Evolutionary conservation across 2,113 vertebrate genomes (phyloP), one percentile per base, ranked within the genome.

Genomic region (Galbula dea): DNA sequence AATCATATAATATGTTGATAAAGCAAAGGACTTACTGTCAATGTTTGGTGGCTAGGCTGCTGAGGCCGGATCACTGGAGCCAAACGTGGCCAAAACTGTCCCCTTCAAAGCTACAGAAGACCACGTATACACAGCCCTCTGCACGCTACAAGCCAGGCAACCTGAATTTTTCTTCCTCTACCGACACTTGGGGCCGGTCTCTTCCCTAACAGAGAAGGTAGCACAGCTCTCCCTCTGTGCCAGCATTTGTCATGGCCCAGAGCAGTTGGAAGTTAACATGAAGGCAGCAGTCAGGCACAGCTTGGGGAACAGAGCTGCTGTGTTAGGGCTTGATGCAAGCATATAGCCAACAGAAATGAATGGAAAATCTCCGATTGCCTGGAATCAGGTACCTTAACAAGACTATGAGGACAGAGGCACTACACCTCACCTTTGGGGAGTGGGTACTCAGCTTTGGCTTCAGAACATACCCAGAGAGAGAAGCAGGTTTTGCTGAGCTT

Each of bases 11-110:
- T n/a, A 43, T 12, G 15, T 46, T 91, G 82, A 85, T 88, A 89
- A 93, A 87, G 59, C 75, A 55, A 80, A 48, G 41, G 74, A 94
- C 78, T 94, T 84, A 75, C 89, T 36, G 52, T 51, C 65, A 49
- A 4, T 27, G 32, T n/a, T 54, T 49, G 26, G 49, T 41, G n/a
- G 18, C 61, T 0, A 2, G 26, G 54, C 39, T 84, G 36, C 57
- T 45, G 68, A 75, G 65, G 36, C 68, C 43, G 66, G 51, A 86
- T 21, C 32, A 20, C 0, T 61, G 48, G 17, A 82, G 66, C 22
- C 23, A 59, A 83, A 71, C 1, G 0, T 26, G 14, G 51, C 55
- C 34, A 32, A 52, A 88, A 41, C 68, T 19, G 30, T 51, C 58
- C 66, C 79, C 41, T 79, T 52, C 58, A 69, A 36, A 59, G 63